Conservation (phyloP, 2,888 invertebrate genomes). For the Trimorus sp. region DNA sequence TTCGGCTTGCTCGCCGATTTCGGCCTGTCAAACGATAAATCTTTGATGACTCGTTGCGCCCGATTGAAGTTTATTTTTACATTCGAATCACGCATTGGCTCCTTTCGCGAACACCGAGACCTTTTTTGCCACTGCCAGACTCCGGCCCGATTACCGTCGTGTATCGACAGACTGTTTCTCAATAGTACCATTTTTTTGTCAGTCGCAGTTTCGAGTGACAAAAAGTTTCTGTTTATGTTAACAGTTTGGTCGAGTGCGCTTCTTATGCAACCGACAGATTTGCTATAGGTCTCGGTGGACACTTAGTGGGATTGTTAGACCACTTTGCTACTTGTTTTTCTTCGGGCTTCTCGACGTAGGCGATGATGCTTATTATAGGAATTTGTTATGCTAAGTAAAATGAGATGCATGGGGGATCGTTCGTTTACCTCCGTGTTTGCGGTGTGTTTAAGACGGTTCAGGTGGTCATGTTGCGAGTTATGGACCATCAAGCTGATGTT, state of each 20-base stretch:
- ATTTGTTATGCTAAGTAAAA: neutral
- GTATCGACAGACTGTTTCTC: slow-evolving; percentile 48
- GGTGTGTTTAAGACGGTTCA: no score
- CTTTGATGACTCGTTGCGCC: slow-evolving; percentile 39
- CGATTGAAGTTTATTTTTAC: slow-evolving; percentile 59
- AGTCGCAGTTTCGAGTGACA: slow-evolving; percentile 8
- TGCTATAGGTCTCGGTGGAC: slow-evolving; percentile 2
- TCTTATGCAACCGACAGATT: slow-evolving; percentile 11
- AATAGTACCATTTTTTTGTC: no score
- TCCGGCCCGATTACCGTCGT: slow-evolving; percentile 49
- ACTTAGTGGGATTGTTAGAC: slow-evolving; percentile 4
- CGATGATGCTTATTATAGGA: slow-evolving; percentile 1
- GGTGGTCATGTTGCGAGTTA: no score
- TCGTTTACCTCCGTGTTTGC: no score
- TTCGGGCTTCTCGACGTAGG: neutral
- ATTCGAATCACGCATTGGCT: slow-evolving; percentile 37
- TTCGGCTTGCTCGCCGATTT: slow-evolving; percentile 46
- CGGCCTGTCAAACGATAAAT: slow-evolving; percentile 59
- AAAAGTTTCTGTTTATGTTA: slow-evolving; percentile 31
- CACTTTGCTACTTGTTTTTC: neutral
- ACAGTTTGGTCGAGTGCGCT: slow-evolving; percentile 15
- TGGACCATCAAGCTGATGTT: no score
- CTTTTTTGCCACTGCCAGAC: slow-evolving; percentile 34
- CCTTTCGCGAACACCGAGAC: slow-evolving; percentile 44
- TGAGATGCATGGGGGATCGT: no score